phyloP scores from a whole-genome alignment of 2,113 vertebrate genomes.

The Turnix velox region DNA sequence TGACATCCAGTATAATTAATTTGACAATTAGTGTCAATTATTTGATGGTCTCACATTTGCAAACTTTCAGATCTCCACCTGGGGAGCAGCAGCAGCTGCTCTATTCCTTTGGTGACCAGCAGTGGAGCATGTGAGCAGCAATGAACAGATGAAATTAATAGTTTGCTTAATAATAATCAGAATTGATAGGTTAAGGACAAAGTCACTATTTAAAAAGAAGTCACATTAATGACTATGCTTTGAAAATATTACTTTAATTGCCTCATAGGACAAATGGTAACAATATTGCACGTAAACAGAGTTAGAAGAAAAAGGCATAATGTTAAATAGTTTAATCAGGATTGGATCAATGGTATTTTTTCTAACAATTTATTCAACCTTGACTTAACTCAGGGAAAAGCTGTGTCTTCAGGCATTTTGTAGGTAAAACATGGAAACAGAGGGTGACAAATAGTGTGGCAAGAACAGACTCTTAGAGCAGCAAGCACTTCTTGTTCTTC shows the following conservation, averaged over 20 bases:
- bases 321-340: not conserved
- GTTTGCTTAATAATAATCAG: not conserved
- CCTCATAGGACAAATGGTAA: not conserved
- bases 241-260: constrained; percentile 18
- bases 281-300: not conserved
- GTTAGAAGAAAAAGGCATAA: not conserved
- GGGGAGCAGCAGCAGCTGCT: not conserved
- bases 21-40: not conserved
- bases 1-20: not conserved
- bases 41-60: not conserved
- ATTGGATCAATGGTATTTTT: not conserved
- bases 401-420: not conserved
- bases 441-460: not conserved
- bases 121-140: not conserved
- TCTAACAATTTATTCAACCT: not conserved
- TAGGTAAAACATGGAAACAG: not conserved
- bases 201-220: not conserved
- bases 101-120: not conserved
- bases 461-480: not conserved
- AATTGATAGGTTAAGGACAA: not conserved
- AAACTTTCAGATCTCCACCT: not conserved
- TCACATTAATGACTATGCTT: not conserved
- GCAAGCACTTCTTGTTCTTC: not conserved
- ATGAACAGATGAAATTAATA: not conserved
- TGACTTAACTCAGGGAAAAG: fast-evolving